Conservation (phyloP, 2,888 invertebrate genomes). For the Archaeoteleia sp. region DNA sequence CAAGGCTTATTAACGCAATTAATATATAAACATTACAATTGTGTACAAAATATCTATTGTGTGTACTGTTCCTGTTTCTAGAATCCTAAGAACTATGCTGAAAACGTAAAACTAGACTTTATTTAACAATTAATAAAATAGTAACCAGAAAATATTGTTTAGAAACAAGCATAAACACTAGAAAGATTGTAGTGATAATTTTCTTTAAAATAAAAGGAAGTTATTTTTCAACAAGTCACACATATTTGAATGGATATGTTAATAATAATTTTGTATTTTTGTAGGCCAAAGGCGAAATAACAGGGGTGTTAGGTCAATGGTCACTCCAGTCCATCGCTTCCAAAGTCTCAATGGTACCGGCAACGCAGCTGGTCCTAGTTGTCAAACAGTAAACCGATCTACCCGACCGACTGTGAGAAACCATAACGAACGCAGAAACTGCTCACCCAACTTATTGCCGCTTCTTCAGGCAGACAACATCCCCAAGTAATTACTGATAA, state of each 20-base stretch:
- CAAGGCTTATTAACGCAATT: too few species aligned
- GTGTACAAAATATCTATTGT: too few species aligned
- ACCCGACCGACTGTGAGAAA: slow-evolving; percentile 55
- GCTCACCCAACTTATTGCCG: slow-evolving; percentile 55
- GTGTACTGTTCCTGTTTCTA: too few species aligned
- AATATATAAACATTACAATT: too few species aligned
- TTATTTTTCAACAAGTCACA: too few species aligned
- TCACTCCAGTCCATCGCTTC: slow-evolving; percentile 83
- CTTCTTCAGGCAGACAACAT: slow-evolving; percentile 59
- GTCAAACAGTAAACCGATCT: slow-evolving; percentile 56
- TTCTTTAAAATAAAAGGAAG: slow-evolving; percentile 10
- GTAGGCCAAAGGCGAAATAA: slow-evolving; percentile 64
- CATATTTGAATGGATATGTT: too few species aligned
- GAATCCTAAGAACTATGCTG: too few species aligned
- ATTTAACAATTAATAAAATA: too few species aligned
- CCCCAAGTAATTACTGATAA: slow-evolving; percentile 68
- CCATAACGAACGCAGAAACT: slow-evolving; percentile 56
- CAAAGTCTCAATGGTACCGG: slow-evolving; percentile 78
- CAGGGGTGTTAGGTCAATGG: slow-evolving; percentile 80
- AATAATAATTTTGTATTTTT: slow-evolving; percentile 1
- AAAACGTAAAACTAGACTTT: too few species aligned
- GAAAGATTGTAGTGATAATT: too few species aligned
- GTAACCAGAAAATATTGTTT: too few species aligned
- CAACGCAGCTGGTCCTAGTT: slow-evolving; percentile 76
- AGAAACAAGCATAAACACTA: too few species aligned